Evolutionary conservation across 2,797 vertebrate genomes (phyloP), one percentile per base, ranked within the genome.

Genomic region (Cyclopterus lumpus): DNA sequence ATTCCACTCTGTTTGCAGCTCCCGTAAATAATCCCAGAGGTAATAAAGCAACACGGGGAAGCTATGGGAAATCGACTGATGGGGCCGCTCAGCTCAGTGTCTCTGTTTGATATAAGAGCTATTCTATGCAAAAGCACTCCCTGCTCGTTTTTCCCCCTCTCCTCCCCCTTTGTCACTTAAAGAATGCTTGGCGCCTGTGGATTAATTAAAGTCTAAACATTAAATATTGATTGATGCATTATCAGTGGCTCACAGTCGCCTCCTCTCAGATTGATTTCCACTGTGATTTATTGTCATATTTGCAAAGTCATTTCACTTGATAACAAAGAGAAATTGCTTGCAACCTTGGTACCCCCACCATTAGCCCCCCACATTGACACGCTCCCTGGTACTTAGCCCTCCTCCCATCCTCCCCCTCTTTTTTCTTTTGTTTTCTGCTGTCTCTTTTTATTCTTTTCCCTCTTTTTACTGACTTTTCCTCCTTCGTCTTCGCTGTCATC

Each of bases 221-320:
- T 99, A 99, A 99, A 99, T 99, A 99, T 99, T 99, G 98, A 99
- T 99, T 99, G 98, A 99, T 98, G 97, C 97, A 99, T 99, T 99
- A 99, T 99, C 98, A 99, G 98, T 93, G 90, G 92, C 95, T 96
- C 96, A 95, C 98, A 99, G 97, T 96, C 95, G 97, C 96, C 96
- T 97, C 96, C 95, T 86, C 94, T 96, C 96, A 93, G 96, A 99
- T 99, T 99, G 98, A 99, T 99, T 99, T 96, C 95, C 92, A 65
- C 92, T 84, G 96, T 99, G 98, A 99, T 99, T 99, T 99, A 99
- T 99, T 97, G 97, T 99, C 97, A 99, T 99, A 99, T 99, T 99
- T 98, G 96, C 96, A 94, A 97, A 99, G 97, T 99, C 96, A 98
- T 99, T 98, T 97, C 95, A 93, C 96, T 97, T 95, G 97, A 98